Percentiles rank a stretch among this genome's conserved stretches.
Evolutionary conservation across 2,113 vertebrate genomes (phyloP).

Genomic region (Sturnus vulgaris): DNA sequence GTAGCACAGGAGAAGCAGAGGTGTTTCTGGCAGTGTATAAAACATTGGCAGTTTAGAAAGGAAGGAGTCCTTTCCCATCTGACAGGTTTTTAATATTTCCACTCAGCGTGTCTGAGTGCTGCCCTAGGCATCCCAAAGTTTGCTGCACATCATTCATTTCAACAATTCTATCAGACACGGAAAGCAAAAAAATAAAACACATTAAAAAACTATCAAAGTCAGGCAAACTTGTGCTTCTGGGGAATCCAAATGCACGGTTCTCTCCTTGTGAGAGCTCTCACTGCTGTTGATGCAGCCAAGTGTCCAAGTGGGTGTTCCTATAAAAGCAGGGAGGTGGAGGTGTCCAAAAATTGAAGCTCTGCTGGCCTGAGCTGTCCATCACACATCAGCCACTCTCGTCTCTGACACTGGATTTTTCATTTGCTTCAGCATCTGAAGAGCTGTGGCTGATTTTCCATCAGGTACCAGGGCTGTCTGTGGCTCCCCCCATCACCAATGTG

Average conservation of each 20-base stretch:
- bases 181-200: not conserved
- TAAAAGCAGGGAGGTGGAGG: not conserved
- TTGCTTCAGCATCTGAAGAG: not conserved
- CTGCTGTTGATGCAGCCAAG: not conserved
- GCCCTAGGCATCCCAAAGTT: not conserved
- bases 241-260: not conserved
- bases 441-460: not conserved
- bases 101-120: not conserved
- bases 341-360: not conserved
- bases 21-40: not conserved
- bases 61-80: not conserved
- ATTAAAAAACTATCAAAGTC: not conserved
- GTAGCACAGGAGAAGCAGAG: not conserved
- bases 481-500: not conserved
- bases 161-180: not conserved
- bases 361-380: not conserved
- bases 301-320: not conserved
- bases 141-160: not conserved
- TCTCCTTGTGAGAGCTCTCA: not conserved
- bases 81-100: conserved; percentile 26
- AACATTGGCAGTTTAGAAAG: not conserved
- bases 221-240: not conserved
- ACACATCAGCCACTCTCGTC: not conserved
- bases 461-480: not conserved
- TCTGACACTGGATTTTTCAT: not conserved